Percentiles rank a stretch among this genome's conserved stretches.
Evolutionary conservation across 2,113 vertebrate species (phyloP).

Genomic region (Corynorhinus townsendii): DNA sequence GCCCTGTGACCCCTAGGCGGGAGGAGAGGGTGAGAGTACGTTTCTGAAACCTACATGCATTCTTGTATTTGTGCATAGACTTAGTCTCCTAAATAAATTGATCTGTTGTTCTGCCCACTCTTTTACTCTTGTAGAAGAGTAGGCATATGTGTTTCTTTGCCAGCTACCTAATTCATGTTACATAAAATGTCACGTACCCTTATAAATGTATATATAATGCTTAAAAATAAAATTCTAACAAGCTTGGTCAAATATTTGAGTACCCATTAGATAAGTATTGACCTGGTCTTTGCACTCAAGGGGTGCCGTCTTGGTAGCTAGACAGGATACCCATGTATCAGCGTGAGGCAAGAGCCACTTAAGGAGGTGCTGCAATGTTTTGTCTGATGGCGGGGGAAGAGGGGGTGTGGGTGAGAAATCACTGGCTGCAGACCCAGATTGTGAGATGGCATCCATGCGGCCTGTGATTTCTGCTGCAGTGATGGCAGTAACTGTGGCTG

Average conservation of each 20-base stretch:
- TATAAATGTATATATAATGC: slow-evolving; percentile 38
- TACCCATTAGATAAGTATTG: neutral
- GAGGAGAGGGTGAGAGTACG: neutral
- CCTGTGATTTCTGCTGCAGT: neutral
- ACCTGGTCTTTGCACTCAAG: neutral
- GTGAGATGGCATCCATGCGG: too few species aligned
- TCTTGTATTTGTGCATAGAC: neutral
- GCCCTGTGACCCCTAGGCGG: neutral
- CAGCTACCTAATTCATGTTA: slow-evolving; percentile 21
- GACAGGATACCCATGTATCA: fast-evolving
- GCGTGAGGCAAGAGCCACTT: neutral
- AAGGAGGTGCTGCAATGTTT: neutral
- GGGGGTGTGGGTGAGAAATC: neutral
- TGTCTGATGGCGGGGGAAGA: neutral
- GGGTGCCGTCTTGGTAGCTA: neutral
- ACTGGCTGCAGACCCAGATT: neutral
- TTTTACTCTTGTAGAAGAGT: neutral
- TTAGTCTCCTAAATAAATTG: neutral
- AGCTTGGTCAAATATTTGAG: neutral
- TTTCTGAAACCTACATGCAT: neutral
- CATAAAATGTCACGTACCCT: neutral
- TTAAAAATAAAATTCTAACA: slow-evolving; percentile 44
- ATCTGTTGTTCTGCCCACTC: neutral
- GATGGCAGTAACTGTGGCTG: neutral
- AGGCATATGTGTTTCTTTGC: neutral